Conservation (phyloP, 2,888 invertebrate species). For the Reticulitermes lucifugus region DNA sequence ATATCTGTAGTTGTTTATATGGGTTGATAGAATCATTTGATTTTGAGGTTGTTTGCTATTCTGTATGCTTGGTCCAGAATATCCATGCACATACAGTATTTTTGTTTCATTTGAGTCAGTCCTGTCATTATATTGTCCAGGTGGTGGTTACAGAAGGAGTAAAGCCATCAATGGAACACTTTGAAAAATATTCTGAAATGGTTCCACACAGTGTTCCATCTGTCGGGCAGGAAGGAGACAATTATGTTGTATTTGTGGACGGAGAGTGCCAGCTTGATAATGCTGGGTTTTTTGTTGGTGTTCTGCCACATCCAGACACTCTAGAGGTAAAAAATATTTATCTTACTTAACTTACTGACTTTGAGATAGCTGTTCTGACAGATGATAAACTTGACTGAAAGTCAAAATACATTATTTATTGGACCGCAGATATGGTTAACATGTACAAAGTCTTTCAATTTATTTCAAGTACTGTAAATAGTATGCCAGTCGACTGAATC, state of each 20-base stretch:
- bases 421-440: no score
- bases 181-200: constrained; percentile 3
- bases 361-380: no score
- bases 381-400: no score
- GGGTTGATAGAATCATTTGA: no score
- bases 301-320: constrained; percentile 25
- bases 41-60: no score
- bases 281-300: constrained; percentile 28
- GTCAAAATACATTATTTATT: no score
- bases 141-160: constrained; percentile 14
- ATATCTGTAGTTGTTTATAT: no score
- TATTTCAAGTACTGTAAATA: not conserved
- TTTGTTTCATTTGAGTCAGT: no score
- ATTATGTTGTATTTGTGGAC: not conserved
- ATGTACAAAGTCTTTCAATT: no score
- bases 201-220: not conserved
- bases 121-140: not conserved
- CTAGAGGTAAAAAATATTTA: not conserved
- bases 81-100: no score
- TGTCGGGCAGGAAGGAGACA: not conserved
- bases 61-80: no score
- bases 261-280: not conserved
- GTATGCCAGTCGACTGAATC: not conserved
- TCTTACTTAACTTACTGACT: no score
- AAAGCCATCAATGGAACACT: constrained; percentile 2